phyloP scores from a whole-genome alignment of 2,797 vertebrate species.

The Poecilia gillii region DNA sequence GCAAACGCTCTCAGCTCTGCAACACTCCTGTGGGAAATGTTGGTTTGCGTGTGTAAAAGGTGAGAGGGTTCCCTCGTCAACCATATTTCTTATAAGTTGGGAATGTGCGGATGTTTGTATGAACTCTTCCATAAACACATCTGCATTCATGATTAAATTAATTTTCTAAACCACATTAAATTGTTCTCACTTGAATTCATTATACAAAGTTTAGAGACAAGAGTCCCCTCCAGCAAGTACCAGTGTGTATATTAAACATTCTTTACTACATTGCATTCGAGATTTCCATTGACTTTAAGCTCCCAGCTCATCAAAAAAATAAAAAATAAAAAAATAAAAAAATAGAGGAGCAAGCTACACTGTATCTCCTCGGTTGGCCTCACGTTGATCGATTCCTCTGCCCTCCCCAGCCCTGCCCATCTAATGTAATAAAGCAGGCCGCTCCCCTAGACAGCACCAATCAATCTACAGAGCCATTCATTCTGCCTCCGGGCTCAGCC shows the following conservation, averaged over 20 bases:
- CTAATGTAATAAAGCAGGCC: conserved; percentile 97
- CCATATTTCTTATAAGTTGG: conserved; percentile 2
- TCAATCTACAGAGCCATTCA: conserved; percentile 95
- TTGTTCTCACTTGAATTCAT: conserved; percentile 14
- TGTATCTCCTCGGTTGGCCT: conserved; percentile 72
- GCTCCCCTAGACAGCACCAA: conserved; percentile 94
- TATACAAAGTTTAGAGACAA: conserved; percentile 10
- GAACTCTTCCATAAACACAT: conserved; percentile 21
- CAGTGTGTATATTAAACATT: neutral
- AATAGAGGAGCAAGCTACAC: conserved; percentile 34
- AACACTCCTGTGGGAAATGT: conserved; percentile 55
- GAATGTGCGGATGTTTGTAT: conserved; percentile 18
- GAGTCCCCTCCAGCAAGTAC: conserved; percentile 6
- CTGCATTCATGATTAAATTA: conserved; percentile 16
- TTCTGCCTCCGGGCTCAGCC: conserved; percentile 94
- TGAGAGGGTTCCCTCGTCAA: conserved; percentile 23
- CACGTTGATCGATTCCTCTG: conserved; percentile 91
- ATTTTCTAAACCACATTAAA: conserved; percentile 10
- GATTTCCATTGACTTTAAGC: conserved; percentile 37
- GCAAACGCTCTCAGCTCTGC: conserved; percentile 68
- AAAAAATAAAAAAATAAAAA: neutral
- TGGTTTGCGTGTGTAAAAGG: conserved; percentile 42
- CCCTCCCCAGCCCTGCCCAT: conserved; percentile 90
- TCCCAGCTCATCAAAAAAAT: conserved; percentile 43
- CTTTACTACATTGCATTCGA: conserved; percentile 16